These are phyloP conservation scores for Scaptomyza parva DNA, from an alignment of 2,888 invertebrate genomes.

Conservation along the genomic window DNA sequence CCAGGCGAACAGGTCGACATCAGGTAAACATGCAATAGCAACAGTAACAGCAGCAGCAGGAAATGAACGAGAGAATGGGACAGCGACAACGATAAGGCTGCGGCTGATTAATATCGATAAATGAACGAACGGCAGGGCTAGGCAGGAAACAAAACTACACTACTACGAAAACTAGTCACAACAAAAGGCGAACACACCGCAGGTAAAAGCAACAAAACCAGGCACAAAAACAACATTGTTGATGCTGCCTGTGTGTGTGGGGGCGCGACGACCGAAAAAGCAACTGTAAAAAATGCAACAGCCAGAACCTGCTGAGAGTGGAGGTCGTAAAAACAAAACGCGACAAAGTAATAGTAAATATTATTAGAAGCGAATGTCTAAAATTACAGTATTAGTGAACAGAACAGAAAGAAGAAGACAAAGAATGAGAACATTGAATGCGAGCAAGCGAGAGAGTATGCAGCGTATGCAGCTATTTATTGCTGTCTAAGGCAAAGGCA, in stretches of 20 bases:
- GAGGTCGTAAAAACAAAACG: slow-evolving; percentile 35
- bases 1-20: slow-evolving; percentile 66
- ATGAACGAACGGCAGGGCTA: slow-evolving; percentile 34
- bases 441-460: slow-evolving; percentile 28
- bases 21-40: slow-evolving; percentile 55
- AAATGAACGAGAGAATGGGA: slow-evolving; percentile 43
- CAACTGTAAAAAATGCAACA: slow-evolving; percentile 69
- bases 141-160: slow-evolving; percentile 49
- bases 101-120: slow-evolving; percentile 70
- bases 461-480: slow-evolving; percentile 74
- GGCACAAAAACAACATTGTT: slow-evolving; percentile 9
- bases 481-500: slow-evolving; percentile 17
- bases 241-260: slow-evolving; percentile 27
- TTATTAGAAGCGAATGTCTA: slow-evolving; percentile 59
- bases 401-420: slow-evolving; percentile 15
- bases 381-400: slow-evolving; percentile 55
- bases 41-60: slow-evolving; percentile 49
- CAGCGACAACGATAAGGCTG: slow-evolving; percentile 49
- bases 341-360: slow-evolving; percentile 69
- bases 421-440: slow-evolving; percentile 13
- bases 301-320: slow-evolving; percentile 59
- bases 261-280: slow-evolving; percentile 54
- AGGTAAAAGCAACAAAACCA: slow-evolving; percentile 43
- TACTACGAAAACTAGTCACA: slow-evolving; percentile 49
- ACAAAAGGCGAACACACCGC: slow-evolving; percentile 49